Conservation (phyloP, 2,888 invertebrate genomes). For the Trachelus troglodyta region DNA sequence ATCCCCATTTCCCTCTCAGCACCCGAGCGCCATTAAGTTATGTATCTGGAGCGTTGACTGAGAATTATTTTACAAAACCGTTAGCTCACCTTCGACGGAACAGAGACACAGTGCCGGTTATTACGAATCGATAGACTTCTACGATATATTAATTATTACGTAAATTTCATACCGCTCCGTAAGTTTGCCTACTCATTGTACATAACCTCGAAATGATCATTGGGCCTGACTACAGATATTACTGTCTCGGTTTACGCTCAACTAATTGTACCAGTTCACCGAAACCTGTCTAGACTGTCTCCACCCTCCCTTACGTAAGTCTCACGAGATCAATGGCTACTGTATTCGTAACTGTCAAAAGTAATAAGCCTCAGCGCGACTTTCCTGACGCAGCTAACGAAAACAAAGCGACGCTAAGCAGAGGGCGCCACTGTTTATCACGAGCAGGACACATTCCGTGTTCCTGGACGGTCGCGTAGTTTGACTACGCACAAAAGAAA, state of each 20-base stretch:
- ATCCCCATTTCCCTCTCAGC: neutral
- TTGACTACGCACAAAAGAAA: neutral
- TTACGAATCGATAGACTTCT: neutral
- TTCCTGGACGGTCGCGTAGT: neutral
- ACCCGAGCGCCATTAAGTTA: neutral
- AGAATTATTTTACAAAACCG: constrained; percentile 12
- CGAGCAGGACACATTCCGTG: neutral
- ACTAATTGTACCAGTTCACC: neutral
- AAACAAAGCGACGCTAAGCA: neutral
- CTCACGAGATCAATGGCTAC: neutral
- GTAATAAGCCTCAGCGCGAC: neutral
- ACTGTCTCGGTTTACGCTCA: neutral
- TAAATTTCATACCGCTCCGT: neutral
- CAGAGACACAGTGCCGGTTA: neutral
- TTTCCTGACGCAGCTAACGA: neutral
- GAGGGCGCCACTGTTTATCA: neutral
- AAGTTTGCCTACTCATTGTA: neutral
- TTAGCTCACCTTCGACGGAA: constrained; percentile 20
- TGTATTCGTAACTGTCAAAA: neutral
- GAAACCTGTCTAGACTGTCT: neutral
- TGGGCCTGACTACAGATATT: neutral
- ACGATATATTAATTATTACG: neutral
- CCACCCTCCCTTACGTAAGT: neutral
- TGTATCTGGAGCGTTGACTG: constrained; percentile 4
- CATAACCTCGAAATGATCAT: neutral